Conservation (phyloP, 1,140 invertebrate genomes). For the Tachypleus tridentatus region DNA sequence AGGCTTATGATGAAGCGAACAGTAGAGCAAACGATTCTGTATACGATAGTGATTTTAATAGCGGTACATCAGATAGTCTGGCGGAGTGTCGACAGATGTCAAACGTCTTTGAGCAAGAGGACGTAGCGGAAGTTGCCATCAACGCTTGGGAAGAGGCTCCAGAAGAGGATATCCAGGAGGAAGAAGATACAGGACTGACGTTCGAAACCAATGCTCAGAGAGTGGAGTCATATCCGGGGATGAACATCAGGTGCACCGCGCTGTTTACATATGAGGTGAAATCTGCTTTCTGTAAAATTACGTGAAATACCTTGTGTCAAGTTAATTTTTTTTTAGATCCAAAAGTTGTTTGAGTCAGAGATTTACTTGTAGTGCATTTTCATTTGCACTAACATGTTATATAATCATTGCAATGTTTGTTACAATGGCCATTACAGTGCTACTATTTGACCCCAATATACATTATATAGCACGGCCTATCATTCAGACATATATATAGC, state of each 20-base stretch:
- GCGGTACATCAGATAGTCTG: not conserved
- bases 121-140: not conserved
- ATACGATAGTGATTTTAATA: constrained; percentile 2
- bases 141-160: not conserved
- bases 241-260: not conserved
- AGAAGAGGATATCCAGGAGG: not conserved
- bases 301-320: too few relatives aligned
- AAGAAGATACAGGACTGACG: not conserved
- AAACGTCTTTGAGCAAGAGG: not conserved
- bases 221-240: not conserved
- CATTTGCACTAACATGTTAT: too few relatives aligned
- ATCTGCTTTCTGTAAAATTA: too few relatives aligned
- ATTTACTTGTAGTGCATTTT: too few relatives aligned
- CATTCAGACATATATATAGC: too few relatives aligned
- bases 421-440: too few relatives aligned
- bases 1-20: not conserved
- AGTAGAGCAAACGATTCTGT: not conserved
- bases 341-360: too few relatives aligned
- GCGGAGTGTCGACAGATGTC: not conserved
- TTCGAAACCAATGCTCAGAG: not conserved
- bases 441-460: too few relatives aligned
- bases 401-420: too few relatives aligned
- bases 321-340: too few relatives aligned
- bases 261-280: not conserved
- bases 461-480: too few relatives aligned